Base-by-base conservation (phyloP, 1,140 invertebrate genomes). In the Telenomus remus region DNA sequence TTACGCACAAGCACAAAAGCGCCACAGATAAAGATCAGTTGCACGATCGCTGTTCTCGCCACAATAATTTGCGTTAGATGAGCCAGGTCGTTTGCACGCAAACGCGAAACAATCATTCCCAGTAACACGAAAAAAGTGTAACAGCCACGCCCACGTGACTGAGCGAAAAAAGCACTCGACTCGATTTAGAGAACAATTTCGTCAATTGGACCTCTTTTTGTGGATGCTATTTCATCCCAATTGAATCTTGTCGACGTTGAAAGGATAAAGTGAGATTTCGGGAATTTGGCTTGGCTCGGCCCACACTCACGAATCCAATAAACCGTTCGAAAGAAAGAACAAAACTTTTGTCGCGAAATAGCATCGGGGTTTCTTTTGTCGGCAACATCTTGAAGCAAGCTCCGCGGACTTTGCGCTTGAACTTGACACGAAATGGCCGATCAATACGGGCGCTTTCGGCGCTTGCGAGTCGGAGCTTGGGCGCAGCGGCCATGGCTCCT, bases 401-500 rank as follows among this genome's bases (percentile, higher is more conserved):
- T 12, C 57, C 37, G 65, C 65, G 59, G 65, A 61, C 66, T 81
- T 81, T 81, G 81, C 68, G 81, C 82, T 85, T 87, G 85, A 87
- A 87, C 85, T 87, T 87, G 85, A 86, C 80, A 81, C 84, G 79
- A 86, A 86, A 85, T 84, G 81, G 47, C 69, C 84, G 85, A 87
- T 87, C 85, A 86, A 87, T 87, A 87, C 82, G 69, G 73, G 55
- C 53, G 81, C 79, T 83, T 84, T 82, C 80, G 76, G 83, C 83
- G 84, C 84, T 85, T 82, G 80, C 81, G 80, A 83, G 63, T 49
- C 78, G 39, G 56, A 66, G 73, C 63, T 73, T 55, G 44, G 61
- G 66, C 59, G 55, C 61, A 48, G 65, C 56, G 39, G 43, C 61
- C 72, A 72, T 73, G 59, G 54, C 55, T 61, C 43, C 64, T 78